Evolutionary conservation across 2,888 invertebrate genomes (phyloP), one percentile per base, ranked within the genome.

Genomic region (Pristionchus mayeri): DNA sequence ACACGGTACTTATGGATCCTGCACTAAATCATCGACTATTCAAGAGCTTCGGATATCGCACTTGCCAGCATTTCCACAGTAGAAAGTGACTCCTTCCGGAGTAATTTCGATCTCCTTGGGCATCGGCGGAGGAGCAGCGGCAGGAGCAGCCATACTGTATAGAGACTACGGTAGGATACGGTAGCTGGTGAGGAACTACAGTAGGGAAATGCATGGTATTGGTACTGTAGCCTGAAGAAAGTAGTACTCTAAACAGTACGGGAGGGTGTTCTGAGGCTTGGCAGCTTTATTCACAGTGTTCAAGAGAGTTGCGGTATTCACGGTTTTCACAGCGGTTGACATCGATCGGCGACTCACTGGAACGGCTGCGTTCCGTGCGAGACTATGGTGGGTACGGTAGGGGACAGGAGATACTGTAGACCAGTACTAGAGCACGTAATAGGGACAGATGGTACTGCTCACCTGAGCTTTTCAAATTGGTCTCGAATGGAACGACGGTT

Each of bases 121-220:
- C 34, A 37, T 18, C 18, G 67, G 67, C 2, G 67, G 37, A 27
- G 30, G 11, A 11, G 27, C 13, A 37, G 71, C 71, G 7, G 71
- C 37, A 40, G 44, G 30, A 40, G 71, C 71, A 76, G 76, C 76
- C 76, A 76, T 76, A 48, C 76, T 76, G 27, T 24, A 76, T 27
- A 75, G 24, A 60, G 60, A 60, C 13, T 44, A n/a, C 67, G 67
- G 24, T 37, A 18, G 37, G 16, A 16, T 37, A 63, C 7, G 1
- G 63, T 63, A 63, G 52, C 13, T 18, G 21, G 21, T n/a, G 24
- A 24, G n/a, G 54, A 54, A 18, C 3, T 11, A 50, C 18, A 50
- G 50, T 18, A 21, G 52, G 52, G n/a, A 52, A n/a, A n/a, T n/a
- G n/a, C 52, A 52, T 52, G 52, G 0, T 52, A 21, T 52, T 52